Evolutionary conservation across 2,888 invertebrate species (phyloP), one percentile per base, ranked within the genome.

Genomic region (Drosophila rellima): DNA sequence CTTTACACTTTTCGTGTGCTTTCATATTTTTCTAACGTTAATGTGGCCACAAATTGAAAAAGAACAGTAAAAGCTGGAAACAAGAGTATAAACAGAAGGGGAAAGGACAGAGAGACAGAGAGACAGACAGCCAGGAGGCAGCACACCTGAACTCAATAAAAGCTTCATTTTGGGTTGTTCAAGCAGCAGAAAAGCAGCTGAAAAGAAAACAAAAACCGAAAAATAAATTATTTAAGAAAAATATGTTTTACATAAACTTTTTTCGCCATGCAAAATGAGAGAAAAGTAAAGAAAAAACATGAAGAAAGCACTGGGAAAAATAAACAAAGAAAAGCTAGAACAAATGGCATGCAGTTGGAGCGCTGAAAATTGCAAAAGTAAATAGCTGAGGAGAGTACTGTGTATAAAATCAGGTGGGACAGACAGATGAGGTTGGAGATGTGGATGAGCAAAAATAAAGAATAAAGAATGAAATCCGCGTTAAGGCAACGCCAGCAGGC

Each of bases 31-130:
- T 77, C 79, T 79, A 85, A 85, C 88, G 77, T 88, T 85, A 85
- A 85, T 85, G 86, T 85, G 88, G 83, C 85, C 85, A 83, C 85
- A 85, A 85, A 85, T 85, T 85, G 88, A 86, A 88, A 88, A 85
- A 77, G 68, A 75, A 68, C 73, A 57, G 78, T 57, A 55, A 62
- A 64, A 69, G 56, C 47, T 42, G 63, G 45, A 40, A 66, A 62
- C 54, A 64, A 68, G 66, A 51, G 62, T 67, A 26, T 73, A 81
- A 84, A 70, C 74, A 77, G 65, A 68, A 67, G 74, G 67, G 31
- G 26, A 2, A 8, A 26, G 13, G 48, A 20, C 10, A 31, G 13
- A 26, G 37, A 20, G n/a, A 0, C 3, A 44, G 74, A 59, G 81
- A 48, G 50, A 20, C 13, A 8, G 26, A 26, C 31, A 23, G 35